phyloP scores from a whole-genome alignment of 2,113 vertebrate genomes.

The Prietella phreatophila region DNA sequence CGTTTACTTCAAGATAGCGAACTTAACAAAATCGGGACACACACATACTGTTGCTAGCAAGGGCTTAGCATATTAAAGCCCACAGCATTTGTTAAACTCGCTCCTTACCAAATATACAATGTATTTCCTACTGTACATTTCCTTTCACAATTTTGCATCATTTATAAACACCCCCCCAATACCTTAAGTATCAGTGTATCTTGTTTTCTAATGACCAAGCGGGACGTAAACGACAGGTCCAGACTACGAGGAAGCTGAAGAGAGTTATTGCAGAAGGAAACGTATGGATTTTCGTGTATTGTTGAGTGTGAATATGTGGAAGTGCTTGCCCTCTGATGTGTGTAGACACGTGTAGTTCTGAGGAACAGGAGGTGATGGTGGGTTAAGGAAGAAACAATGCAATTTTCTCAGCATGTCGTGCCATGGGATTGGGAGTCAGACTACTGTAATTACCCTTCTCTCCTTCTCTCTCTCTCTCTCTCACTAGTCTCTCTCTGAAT shows the following conservation, averaged over 20 bases:
- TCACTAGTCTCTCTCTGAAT: neutral
- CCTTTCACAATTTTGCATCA: neutral
- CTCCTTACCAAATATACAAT: neutral
- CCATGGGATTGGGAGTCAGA: neutral
- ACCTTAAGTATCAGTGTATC: neutral
- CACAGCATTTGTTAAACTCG: neutral
- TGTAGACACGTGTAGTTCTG: neutral
- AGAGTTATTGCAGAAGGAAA: neutral
- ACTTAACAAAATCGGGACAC: no score
- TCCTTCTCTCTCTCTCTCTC: neutral
- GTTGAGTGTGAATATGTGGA: neutral
- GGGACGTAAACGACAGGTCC: neutral
- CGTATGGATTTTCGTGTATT: neutral
- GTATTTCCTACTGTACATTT: neutral
- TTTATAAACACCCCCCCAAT: neutral
- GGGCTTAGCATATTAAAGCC: no score
- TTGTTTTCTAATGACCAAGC: neutral
- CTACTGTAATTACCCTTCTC: conserved; percentile 21
- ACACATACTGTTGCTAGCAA: no score
- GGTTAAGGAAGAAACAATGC: conserved; percentile 27
- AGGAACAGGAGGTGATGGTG: neutral
- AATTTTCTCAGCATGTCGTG: conserved; percentile 30
- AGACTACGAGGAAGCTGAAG: neutral
- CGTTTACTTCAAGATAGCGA: no score
- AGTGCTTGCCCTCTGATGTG: neutral